These are phyloP conservation scores for Limenitis camilla DNA, from an alignment of 2,888 invertebrate genomes.

Conservation along the genomic window DNA sequence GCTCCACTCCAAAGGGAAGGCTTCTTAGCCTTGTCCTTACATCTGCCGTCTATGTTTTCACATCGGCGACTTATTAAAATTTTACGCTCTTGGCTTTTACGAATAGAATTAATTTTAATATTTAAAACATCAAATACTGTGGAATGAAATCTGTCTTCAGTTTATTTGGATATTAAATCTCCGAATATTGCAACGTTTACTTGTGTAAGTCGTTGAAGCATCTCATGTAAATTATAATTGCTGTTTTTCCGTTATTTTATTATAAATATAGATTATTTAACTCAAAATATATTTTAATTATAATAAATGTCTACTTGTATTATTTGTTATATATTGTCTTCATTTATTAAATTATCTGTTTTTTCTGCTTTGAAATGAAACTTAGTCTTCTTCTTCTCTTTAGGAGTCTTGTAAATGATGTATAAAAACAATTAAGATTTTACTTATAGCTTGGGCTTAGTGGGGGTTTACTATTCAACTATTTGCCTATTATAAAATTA, in stretches of 20 bases:
- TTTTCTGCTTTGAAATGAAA: no score
- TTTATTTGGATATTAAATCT: conserved; percentile 22
- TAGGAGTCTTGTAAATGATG: no score
- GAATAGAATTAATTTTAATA: conserved; percentile 26
- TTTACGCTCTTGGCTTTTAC: conserved; percentile 31
- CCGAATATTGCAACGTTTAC: conserved; percentile 8
- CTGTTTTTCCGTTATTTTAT: conserved; percentile 2
- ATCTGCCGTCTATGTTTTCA: conserved; percentile 46
- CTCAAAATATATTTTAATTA: no score
- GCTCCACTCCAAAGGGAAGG: conserved; percentile 30
- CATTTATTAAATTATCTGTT: no score
- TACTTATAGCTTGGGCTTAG: no score
- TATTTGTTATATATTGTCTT: no score
- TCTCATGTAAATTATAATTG: conserved; percentile 3
- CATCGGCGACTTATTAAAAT: conserved; percentile 50
- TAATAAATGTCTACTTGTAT: no score
- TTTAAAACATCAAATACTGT: conserved; percentile 18
- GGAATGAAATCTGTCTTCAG: conserved; percentile 20
- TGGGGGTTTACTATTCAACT: no score
- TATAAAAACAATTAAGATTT: no score
- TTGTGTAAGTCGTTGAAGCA: conserved; percentile 7
- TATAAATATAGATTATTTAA: no score
- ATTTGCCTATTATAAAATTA: no score
- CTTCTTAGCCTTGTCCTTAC: conserved; percentile 26
- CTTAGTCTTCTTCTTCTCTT: no score